A percentile compares a stretch with the other conserved stretches of the same genome.
These are phyloP conservation scores for Corydoras maculifer DNA, from an alignment of 2,113 vertebrate species.

Conservation along the genomic window DNA sequence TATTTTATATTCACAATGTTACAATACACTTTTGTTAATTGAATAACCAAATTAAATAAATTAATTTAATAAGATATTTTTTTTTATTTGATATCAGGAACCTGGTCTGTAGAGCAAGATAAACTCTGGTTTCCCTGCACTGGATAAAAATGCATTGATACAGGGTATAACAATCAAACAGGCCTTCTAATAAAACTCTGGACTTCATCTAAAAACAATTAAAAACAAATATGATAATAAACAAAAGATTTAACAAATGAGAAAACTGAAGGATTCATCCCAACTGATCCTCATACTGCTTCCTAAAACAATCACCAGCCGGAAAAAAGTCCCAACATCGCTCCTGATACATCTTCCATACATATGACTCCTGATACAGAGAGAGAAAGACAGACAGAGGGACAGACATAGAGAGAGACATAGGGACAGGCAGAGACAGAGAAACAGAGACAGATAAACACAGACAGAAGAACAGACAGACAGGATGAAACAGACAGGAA, in stretches of 20 bases:
- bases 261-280: slow-evolving; percentile 44
- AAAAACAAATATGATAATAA: no score
- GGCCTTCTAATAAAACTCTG: no score
- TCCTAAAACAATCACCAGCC: slow-evolving; percentile 71
- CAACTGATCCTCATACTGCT: slow-evolving; percentile 72
- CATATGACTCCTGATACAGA: slow-evolving; percentile 64
- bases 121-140: no score
- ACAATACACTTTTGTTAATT: neutral
- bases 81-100: no score
- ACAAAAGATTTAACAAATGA: no score
- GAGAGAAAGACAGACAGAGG: neutral
- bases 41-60: neutral
- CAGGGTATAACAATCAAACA: no score
- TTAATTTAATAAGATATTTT: neutral
- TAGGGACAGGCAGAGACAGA: neutral
- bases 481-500: neutral
- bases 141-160: no score
- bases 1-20: neutral
- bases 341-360: slow-evolving; percentile 77
- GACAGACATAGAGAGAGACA: neutral
- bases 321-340: slow-evolving; percentile 72
- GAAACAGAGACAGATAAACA: neutral
- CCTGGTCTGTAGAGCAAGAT: no score
- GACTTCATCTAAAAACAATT: no score
- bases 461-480: neutral